phyloP scores from a whole-genome alignment of 2,888 invertebrate genomes.

The Platerodrilus igneus region DNA sequence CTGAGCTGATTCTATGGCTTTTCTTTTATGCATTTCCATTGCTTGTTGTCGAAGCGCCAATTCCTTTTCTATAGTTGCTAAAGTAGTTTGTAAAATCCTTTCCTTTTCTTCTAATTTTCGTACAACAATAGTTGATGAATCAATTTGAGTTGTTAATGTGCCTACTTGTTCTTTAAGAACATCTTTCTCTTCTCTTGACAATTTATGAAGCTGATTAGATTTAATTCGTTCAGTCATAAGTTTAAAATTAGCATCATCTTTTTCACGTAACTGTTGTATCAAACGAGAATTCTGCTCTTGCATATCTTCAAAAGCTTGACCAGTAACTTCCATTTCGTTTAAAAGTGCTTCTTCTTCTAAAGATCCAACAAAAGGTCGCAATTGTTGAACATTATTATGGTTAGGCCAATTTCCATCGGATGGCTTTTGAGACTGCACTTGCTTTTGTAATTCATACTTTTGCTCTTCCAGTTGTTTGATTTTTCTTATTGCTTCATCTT shows the following conservation, averaged over 20 bases:
- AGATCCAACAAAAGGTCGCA: constrained; percentile 67
- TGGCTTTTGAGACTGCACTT: constrained; percentile 81
- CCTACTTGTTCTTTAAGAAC: constrained; percentile 82
- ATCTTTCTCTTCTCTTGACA: constrained; percentile 91
- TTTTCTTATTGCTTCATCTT: constrained; percentile 90
- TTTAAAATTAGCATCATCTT: constrained; percentile 98
- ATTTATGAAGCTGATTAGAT: constrained; percentile 90
- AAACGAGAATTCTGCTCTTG: constrained; percentile 96
- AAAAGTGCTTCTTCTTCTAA: constrained; percentile 92
- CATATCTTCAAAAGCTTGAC: constrained; percentile 99
- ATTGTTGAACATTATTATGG: constrained; percentile 51
- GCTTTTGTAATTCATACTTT: constrained; percentile 86
- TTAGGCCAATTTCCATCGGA: constrained; percentile 51
- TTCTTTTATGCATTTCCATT: constrained; percentile 96
- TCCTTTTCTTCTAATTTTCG: constrained; percentile 95
- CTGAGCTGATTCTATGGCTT: constrained; percentile 96
- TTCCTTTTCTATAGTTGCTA: constrained; percentile 93
- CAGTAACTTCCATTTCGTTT: constrained; percentile 99
- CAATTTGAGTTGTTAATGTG: constrained; percentile 57
- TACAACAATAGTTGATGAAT: constrained; percentile 91
- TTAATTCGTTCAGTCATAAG: constrained; percentile 96
- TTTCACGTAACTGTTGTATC: constrained; percentile 91
- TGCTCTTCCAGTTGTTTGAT: constrained; percentile 93
- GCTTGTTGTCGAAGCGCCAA: constrained; percentile 88
- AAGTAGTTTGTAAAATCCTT: constrained; percentile 82